Evolutionary conservation across 2,888 invertebrate genomes (phyloP), one percentile per base, ranked within the genome.

Genomic region (Trissolcus brochymenae): DNA sequence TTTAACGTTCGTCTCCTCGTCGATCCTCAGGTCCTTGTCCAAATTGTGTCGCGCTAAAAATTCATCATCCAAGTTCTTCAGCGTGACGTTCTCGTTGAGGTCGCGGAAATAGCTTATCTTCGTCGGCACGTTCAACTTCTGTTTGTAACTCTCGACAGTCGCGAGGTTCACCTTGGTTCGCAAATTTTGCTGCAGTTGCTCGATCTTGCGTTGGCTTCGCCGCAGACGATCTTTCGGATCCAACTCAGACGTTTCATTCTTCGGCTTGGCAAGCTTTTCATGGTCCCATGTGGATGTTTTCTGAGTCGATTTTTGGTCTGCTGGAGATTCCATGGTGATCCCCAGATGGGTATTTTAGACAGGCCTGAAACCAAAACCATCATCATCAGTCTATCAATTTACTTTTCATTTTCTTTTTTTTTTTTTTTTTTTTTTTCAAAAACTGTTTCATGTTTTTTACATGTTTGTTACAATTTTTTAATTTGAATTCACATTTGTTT

Each of bases 101-200:
- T 82, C 81, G 41, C 66, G 72, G 16, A 73, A 73, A 4, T 75
- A 25, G 0, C 72, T 54, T 9, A 79, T 61, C 62, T 81, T 81
- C 14, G 53, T 43, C 6, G 68, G 70, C 21, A 76, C 79, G n/a
- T 50, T 51, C 0, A 82, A 76, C 65, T 84, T 82, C 55, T 84
- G 81, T 55, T 84, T 85, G 73, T 86, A 87, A 19, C 78, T 82
- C 29, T 81, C 80, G 0, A 83, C 84, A 2, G 87, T 87, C n/a
- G 76, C 75, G 0, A 84, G 80, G 41, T 85, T 83, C 51, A 87
- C 86, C 40, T 81, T 84, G 1, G 87, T 86, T 4, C 76, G 78
- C 29, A 87, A 71, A 62, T 84, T 84, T 35, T 82, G 79, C 29
- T 87, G 87, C 1, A 87, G 81, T 4, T 79, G 81, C 51, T 84